Evolutionary conservation across 2,797 vertebrate species (phyloP), one percentile per base, ranked within the genome.

Genomic region (Brotula barbata): DNA sequence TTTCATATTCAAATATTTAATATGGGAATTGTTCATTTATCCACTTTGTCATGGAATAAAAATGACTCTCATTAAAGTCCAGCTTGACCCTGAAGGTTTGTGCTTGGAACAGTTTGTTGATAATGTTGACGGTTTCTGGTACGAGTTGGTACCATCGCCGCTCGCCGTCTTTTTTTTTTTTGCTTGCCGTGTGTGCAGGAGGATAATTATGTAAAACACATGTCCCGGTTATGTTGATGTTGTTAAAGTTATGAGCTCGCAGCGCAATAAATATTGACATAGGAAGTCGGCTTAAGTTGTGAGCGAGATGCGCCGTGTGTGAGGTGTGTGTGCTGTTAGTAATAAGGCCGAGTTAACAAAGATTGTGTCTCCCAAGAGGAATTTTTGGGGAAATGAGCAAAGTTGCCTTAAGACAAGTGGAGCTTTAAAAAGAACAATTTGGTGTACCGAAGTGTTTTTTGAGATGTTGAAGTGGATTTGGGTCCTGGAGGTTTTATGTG

Each of bases 211-310:
- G 58, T 54, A 41, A 78, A 83, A 73, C 75, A 73, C 60, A 47
- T 71, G 72, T 73, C 71, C 71, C 36, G 74, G 60, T 77, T 81
- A 68, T 37, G 39, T 64, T 58, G 39, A 44, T 71, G 74, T 62
- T 80, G 50, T 80, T 86, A 68, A 71, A 75, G 65, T 79, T 78
- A 36, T 76, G 58, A 39, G 65, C 77, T 73, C 2, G 48, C 40
- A 80, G 74, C 66, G 40, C n/a, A 75, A 75, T 69, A 73, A 79
- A 86, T 84, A 83, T 84, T 84, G 67, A 59, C 31, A 37, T 22
- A 73, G 70, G 56, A 81, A 76, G 58, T 70, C 44, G 68, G 80
- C 61, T 77, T 65, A 83, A 64, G 62, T 73, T 75, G 72, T 21
- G 44, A 65, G 65, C 7, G 50, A 52, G 25, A 45, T 34, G 45